Conservation (phyloP, 2,113 vertebrate genomes). For the Abramis brama region DNA sequence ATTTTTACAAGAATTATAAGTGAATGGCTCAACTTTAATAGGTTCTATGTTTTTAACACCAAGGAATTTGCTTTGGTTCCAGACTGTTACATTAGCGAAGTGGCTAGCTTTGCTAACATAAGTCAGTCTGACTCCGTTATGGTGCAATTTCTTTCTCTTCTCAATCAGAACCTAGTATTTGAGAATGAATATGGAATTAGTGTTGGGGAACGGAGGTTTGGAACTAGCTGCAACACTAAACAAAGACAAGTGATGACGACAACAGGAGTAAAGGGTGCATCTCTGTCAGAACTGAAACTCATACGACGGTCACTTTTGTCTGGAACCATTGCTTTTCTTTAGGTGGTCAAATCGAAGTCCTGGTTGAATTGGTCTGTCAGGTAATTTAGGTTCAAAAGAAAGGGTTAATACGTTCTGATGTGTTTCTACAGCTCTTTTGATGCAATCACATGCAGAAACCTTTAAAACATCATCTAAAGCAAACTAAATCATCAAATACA, state of each 20-base stretch:
- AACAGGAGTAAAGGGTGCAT: constrained; percentile 56
- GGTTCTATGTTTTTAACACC: constrained; percentile 17
- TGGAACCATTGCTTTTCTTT: constrained; percentile 37
- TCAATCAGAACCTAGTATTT: constrained; percentile 80
- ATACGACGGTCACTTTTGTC: constrained; percentile 31
- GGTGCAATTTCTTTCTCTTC: constrained; percentile 77
- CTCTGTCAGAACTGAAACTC: constrained; percentile 57
- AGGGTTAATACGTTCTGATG: background rate
- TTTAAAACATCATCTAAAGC: background rate
- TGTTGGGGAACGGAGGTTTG: constrained; percentile 46
- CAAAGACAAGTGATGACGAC: constrained; percentile 67
- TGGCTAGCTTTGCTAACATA: constrained; percentile 52
- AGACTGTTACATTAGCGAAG: constrained; percentile 60
- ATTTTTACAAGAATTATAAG: background rate
- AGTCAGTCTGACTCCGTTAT: constrained; percentile 50
- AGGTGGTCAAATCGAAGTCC: constrained; percentile 15
- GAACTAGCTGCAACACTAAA: constrained; percentile 52
- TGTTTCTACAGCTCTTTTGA: constrained; percentile 4
- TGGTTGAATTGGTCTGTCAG: constrained; percentile 25
- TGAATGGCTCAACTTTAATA: constrained; percentile 16
- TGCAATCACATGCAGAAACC: background rate
- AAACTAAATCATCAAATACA: background rate
- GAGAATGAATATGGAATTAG: constrained; percentile 50
- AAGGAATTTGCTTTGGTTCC: constrained; percentile 44
- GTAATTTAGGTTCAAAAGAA: constrained; percentile 13